Base-by-base conservation (phyloP, 2,797 vertebrate species). In the Stomatorhinus walkeri region DNA sequence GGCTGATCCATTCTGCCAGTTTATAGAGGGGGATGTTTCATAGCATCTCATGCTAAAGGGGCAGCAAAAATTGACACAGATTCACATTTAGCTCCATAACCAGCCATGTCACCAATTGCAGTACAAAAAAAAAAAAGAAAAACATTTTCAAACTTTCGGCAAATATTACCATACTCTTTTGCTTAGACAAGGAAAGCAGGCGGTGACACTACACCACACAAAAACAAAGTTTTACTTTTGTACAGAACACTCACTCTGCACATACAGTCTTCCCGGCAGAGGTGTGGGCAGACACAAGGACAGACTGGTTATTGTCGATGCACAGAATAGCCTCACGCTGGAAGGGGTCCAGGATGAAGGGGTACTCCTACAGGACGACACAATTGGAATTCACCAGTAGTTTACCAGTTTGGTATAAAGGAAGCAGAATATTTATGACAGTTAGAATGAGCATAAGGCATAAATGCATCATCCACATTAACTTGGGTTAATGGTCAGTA, bases 251-350 rank as follows among this genome's bases (percentile, higher is more conserved):
- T 96, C 94, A 99, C 98, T 99, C 98, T 2, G 98, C 98, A 91
- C 98, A 99, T 46, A 99, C 98, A 0, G 98, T 99, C 95, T 99
- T 99, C 85, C 98, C 98, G 16, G 98, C 98, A 89, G 98, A 99
- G 1, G 98, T 99, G 91, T 99, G 98, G 51, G 98, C 98, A 1
- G 98, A 99, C 36, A 99, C 98, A 28, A 99, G 95, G 48, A 99
- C 98, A 32, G 98, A 99, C 92, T 99, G 97, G 90, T 98, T 99
- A 92, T 99, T 99, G 93, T 99, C 98, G 0, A 99, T 96, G 91
- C 98, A 99, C 46, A 98, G 94, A 92, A 99, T 96, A 88, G 98
- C 98, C 93, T 99, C 98, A 81, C 98, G 97, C 93, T 99, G 98
- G 92, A 99, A 99, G 4, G 98, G 97, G 92, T 99, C 98, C 24